Percentiles rank a stretch among this genome's conserved stretches.
These are phyloP conservation scores for Scomber scombrus DNA, from an alignment of 2,113 vertebrate genomes.

Conservation along the genomic window DNA sequence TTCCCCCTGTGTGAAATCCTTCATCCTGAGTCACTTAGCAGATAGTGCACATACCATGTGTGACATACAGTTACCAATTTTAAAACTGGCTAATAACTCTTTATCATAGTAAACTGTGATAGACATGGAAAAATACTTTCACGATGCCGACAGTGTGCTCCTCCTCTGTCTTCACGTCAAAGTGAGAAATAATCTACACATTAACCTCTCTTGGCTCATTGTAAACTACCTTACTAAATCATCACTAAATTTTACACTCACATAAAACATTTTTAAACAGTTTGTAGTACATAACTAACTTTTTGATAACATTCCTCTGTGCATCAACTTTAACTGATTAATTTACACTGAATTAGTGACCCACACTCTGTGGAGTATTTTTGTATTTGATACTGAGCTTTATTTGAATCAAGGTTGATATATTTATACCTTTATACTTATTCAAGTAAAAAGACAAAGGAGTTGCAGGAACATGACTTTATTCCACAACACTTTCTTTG, in stretches of 20 bases:
- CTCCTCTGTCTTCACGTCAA: not conserved
- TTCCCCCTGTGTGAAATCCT: slow-evolving; percentile 9
- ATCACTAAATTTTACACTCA: too few relatives aligned
- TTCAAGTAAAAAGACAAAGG: slow-evolving; percentile 2
- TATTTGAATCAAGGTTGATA: too few relatives aligned
- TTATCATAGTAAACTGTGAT: not conserved
- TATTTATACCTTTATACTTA: too few relatives aligned
- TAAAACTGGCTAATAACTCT: not conserved
- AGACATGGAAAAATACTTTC: not conserved
- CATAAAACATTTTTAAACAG: too few relatives aligned
- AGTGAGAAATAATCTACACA: not conserved
- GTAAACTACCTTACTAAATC: too few relatives aligned
- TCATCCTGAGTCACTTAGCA: not conserved
- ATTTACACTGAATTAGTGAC: too few relatives aligned
- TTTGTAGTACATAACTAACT: too few relatives aligned
- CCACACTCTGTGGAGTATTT: too few relatives aligned
- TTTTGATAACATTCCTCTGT: too few relatives aligned
- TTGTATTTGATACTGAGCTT: too few relatives aligned
- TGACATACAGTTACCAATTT: not conserved
- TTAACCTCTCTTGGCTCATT: not conserved
- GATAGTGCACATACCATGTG: not conserved
- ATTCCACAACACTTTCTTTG: slow-evolving; percentile 15
- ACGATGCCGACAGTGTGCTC: not conserved
- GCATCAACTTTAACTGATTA: too few relatives aligned
- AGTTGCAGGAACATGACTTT: slow-evolving; percentile 21